Evolutionary conservation across 1,140 invertebrate genomes (phyloP).

Genomic region (Colletes gigas): DNA sequence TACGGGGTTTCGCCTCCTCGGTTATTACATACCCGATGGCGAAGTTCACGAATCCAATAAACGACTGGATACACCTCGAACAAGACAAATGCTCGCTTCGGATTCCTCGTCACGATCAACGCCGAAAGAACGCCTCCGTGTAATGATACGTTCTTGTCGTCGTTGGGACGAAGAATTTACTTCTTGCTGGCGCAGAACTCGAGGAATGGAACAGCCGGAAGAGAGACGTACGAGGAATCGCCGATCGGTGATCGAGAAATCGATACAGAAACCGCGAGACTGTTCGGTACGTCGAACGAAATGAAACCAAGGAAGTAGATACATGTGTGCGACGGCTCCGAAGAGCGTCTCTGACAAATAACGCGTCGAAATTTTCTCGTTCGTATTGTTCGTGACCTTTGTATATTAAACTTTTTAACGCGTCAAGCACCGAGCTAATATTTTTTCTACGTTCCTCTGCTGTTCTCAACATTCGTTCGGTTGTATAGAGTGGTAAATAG

Average conservation of each 20-base stretch:
- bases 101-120: constrained; percentile 56
- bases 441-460: no score
- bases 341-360: no score
- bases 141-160: constrained; percentile 40
- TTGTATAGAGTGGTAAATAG: no score
- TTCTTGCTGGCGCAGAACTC: background rate
- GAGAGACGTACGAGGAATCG: background rate
- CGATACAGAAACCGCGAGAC: background rate
- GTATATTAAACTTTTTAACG: no score
- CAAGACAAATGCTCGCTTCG: constrained; percentile 54
- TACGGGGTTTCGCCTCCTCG: constrained; percentile 39
- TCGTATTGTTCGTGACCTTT: no score
- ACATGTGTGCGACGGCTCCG: background rate
- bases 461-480: no score
- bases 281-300: background rate
- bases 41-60: constrained; percentile 61
- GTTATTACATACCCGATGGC: constrained; percentile 50
- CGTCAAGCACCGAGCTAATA: no score
- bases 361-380: no score
- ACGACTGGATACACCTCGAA: constrained; percentile 39
- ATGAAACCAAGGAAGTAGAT: background rate
- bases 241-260: background rate
- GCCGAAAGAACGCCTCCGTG: constrained; percentile 27
- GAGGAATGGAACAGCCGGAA: background rate
- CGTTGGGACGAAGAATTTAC: constrained; percentile 24